A percentile compares a stretch with the other conserved stretches of the same genome.
These are phyloP conservation scores for Gymnarchus niloticus DNA, from an alignment of 2,113 vertebrate species.

Conservation along the genomic window DNA sequence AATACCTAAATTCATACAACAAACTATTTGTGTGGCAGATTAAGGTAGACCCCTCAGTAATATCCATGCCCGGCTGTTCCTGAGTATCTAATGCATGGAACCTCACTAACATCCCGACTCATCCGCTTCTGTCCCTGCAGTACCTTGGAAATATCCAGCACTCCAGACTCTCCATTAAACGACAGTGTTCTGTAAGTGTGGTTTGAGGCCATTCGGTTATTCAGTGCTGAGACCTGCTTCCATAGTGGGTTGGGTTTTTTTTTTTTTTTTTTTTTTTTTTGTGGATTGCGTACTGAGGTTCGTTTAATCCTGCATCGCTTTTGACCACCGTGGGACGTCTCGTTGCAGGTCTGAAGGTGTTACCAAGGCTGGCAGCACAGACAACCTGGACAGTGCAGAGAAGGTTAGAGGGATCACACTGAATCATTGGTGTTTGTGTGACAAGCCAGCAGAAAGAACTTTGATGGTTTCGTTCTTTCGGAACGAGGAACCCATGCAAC, in stretches of 20 bases:
- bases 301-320: background rate
- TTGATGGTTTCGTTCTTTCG: background rate
- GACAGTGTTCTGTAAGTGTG: slow-evolving; percentile 63
- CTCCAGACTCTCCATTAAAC: slow-evolving; percentile 46
- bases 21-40: background rate
- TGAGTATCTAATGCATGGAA: background rate
- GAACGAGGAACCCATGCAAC: background rate
- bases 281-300: background rate
- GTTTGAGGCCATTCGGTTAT: background rate
- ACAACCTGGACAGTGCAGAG: slow-evolving; percentile 63
- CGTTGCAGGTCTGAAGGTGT: slow-evolving; percentile 60
- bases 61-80: background rate
- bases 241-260: too few species aligned
- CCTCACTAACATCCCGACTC: slow-evolving; percentile 21
- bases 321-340: slow-evolving; percentile 23
- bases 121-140: slow-evolving; percentile 52
- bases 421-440: background rate
- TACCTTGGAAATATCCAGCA: slow-evolving; percentile 36
- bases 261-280: background rate
- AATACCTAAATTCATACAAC: background rate
- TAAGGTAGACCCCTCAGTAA: background rate
- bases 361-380: slow-evolving; percentile 68
- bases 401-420: slow-evolving; percentile 55
- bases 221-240: background rate
- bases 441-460: background rate